These are phyloP conservation scores for Seladonia tumulorum DNA, from an alignment of 2,888 invertebrate genomes.

Conservation along the genomic window DNA sequence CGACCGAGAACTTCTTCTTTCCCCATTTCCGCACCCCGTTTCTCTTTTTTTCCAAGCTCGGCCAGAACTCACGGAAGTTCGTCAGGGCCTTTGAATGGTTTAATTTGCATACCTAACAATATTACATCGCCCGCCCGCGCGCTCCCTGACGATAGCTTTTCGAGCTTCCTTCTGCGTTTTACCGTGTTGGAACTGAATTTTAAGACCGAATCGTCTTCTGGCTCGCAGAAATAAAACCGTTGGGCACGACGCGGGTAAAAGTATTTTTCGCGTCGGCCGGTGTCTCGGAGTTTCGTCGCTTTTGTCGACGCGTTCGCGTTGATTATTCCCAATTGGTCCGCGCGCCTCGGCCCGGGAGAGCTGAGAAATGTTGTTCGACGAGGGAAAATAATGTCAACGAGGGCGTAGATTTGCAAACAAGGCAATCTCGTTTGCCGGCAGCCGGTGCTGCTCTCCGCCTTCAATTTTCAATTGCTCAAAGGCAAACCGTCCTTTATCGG, in stretches of 20 bases:
- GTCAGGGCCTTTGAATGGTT: slow-evolving; percentile 72
- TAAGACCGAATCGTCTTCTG: slow-evolving; percentile 15
- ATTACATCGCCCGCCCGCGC: slow-evolving; percentile 63
- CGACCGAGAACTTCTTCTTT: neutral
- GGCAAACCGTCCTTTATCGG: slow-evolving; percentile 6
- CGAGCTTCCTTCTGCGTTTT: slow-evolving; percentile 51
- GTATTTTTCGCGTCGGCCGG: slow-evolving; percentile 16
- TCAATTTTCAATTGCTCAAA: slow-evolving; percentile 14
- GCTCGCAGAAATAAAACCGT: slow-evolving; percentile 8
- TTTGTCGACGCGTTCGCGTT: slow-evolving; percentile 3
- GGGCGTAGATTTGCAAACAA: slow-evolving; percentile 29
- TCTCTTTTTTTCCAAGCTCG: slow-evolving; percentile 35
- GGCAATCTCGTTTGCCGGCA: slow-evolving; percentile 12
- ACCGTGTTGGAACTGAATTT: slow-evolving; percentile 35
- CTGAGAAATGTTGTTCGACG: slow-evolving; percentile 12
- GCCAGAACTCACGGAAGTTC: slow-evolving; percentile 68
- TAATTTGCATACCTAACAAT: slow-evolving; percentile 76
- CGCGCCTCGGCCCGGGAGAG: neutral
- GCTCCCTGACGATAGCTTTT: slow-evolving; percentile 61
- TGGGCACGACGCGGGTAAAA: neutral
- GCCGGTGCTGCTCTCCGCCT: neutral
- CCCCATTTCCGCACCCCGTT: neutral
- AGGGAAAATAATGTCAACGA: slow-evolving; percentile 18
- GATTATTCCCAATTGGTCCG: slow-evolving; percentile 28
- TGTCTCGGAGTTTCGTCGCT: neutral